A percentile compares a stretch with the other conserved stretches of the same genome.
phyloP scores from a whole-genome alignment of 2,113 vertebrate genomes.

The Clarias gariepinus region DNA sequence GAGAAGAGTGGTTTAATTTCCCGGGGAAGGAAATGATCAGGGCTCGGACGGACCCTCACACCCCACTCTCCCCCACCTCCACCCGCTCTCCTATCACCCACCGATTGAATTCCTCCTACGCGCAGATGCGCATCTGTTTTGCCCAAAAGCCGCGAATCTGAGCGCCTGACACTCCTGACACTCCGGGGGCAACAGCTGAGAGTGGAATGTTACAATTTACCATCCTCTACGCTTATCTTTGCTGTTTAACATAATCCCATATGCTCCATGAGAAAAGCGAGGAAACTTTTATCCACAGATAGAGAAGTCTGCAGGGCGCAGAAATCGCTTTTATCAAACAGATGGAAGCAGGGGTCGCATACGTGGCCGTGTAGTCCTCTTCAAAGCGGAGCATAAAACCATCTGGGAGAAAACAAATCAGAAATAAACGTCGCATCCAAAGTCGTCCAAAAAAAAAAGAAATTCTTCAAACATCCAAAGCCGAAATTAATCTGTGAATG shows the following conservation, averaged over 20 bases:
- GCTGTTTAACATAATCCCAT: constrained; percentile 31
- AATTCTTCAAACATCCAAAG: not conserved
- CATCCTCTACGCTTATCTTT: constrained; percentile 15
- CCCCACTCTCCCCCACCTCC: not conserved
- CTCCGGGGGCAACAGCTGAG: constrained; percentile 62
- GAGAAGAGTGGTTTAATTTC: not conserved
- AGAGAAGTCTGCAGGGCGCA: constrained; percentile 2
- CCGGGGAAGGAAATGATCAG: not conserved
- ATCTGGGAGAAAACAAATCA: not conserved
- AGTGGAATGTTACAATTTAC: constrained; percentile 36
- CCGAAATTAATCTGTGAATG: not conserved
- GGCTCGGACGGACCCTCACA: not conserved
- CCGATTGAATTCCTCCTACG: constrained; percentile 33
- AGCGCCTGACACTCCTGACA: constrained; percentile 40
- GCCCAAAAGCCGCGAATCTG: constrained; percentile 53
- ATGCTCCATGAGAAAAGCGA: constrained; percentile 42
- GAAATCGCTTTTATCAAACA: not conserved
- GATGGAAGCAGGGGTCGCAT: not conserved
- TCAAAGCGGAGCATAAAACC: not conserved
- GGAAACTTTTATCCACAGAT: constrained; percentile 22
- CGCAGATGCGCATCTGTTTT: constrained; percentile 56
- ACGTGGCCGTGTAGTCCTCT: constrained; percentile 3
- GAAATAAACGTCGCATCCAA: not conserved
- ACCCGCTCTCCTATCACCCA: constrained; percentile 14
- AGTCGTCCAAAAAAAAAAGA: not conserved